Conservation (phyloP, 1,140 invertebrate species). For the Zophobas morio region DNA sequence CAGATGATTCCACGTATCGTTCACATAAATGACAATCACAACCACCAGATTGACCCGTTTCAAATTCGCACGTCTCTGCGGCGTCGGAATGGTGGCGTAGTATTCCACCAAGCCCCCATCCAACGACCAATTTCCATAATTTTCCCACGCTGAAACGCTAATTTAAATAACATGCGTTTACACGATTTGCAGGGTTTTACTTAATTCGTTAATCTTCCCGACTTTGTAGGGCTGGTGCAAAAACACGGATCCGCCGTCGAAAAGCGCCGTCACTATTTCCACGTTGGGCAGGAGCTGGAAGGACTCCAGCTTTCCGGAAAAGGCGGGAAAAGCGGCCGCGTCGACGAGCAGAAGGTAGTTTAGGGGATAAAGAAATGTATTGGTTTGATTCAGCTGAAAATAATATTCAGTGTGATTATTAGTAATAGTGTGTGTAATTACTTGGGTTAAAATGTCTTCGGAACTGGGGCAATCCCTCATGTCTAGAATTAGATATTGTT, state of each 20-base stretch:
- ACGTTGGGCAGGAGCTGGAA: not conserved
- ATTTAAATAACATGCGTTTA: not conserved
- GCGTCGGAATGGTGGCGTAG: not conserved
- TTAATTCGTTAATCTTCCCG: constrained; percentile 2
- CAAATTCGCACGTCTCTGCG: constrained; percentile 2
- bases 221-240: constrained; percentile 9
- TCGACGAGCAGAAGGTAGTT: not conserved
- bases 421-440: too few species aligned
- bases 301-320: not conserved
- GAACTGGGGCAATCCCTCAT: constrained; percentile 5
- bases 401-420: not conserved
- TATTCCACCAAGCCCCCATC: not conserved
- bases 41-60: not conserved
- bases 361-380: constrained; percentile 4
- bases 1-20: constrained; percentile 25
- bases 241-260: not conserved
- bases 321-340: not conserved
- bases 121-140: constrained; percentile 25
- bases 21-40: constrained; percentile 12
- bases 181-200: not conserved
- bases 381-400: constrained; percentile 1
- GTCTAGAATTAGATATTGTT: constrained; percentile 13
- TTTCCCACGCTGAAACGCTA: constrained; percentile 5
- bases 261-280: not conserved
- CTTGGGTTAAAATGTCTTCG: not conserved